Evolutionary conservation across 2,113 vertebrate genomes (phyloP).

Genomic region (Cervus canadensis): DNA sequence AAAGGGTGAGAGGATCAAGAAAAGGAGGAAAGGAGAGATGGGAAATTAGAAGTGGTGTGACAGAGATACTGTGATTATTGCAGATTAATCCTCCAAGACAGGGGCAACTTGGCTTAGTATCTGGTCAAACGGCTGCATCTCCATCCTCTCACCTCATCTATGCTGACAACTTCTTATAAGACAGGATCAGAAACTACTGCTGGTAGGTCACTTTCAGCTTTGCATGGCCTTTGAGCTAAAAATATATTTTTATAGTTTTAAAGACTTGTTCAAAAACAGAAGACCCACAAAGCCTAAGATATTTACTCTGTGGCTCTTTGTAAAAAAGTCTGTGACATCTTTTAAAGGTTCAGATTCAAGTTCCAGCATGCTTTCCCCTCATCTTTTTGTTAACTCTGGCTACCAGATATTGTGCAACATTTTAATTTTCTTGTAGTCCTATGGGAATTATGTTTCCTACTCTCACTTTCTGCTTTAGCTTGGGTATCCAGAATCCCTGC

Average conservation of each 20-base stretch:
- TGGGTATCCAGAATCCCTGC: neutral
- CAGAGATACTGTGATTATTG: neutral
- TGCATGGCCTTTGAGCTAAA: neutral
- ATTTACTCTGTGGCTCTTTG: neutral
- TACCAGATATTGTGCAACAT: neutral
- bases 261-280: neutral
- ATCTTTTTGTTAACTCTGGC: neutral
- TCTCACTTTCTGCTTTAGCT: neutral
- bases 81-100: neutral
- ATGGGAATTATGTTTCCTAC: neutral
- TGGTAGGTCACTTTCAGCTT: neutral
- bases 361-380: neutral
- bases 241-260: neutral
- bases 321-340: neutral
- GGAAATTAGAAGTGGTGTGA: neutral
- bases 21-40: neutral
- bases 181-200: neutral
- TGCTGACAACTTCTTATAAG: neutral
- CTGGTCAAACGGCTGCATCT: neutral
- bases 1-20: neutral
- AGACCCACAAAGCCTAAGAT: neutral
- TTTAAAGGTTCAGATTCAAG: neutral
- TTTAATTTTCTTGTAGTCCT: neutral
- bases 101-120: neutral
- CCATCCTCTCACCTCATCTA: neutral